Percentiles rank a stretch among this genome's conserved stretches.
Conservation (phyloP, 2,113 vertebrate species). For the Trematocara variabile region DNA sequence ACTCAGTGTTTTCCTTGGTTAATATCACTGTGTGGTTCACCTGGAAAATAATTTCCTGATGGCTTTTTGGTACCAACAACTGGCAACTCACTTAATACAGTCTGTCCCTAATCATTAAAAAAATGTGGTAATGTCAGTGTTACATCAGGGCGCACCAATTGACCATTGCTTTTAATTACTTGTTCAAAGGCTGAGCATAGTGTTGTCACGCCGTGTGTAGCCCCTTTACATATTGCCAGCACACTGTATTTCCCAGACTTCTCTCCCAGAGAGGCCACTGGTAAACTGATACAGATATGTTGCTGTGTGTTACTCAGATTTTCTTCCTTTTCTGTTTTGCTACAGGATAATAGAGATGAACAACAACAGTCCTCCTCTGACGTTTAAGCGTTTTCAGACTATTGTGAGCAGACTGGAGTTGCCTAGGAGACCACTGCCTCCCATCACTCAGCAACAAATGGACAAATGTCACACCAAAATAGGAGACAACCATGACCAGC, state of each 20-base stretch:
- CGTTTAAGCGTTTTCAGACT: slow-evolving; percentile 95
- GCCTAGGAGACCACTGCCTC: slow-evolving; percentile 82
- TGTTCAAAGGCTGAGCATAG: background rate
- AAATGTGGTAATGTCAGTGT: background rate
- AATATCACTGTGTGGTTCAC: background rate
- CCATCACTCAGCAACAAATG: slow-evolving; percentile 86
- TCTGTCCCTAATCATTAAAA: background rate
- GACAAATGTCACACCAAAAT: slow-evolving; percentile 81
- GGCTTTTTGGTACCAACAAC: background rate
- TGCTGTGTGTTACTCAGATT: background rate
- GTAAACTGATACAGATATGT: background rate
- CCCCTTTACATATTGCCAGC: background rate
- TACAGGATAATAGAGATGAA: slow-evolving; percentile 93
- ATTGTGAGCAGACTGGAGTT: slow-evolving; percentile 92
- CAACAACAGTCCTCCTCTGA: slow-evolving; percentile 89
- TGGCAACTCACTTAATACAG: background rate
- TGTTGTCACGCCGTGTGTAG: background rate
- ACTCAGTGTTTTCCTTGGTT: background rate
- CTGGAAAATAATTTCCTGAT: background rate
- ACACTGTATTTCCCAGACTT: background rate
- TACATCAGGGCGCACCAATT: background rate
- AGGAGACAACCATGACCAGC: slow-evolving; percentile 84
- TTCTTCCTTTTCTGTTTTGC: background rate
- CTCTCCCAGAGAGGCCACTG: background rate
- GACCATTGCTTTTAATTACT: background rate